These are phyloP conservation scores for Cliona cf. orientalis DNA, from an alignment of 37 sponge, comb jelly and placozoan genomes.

Conservation along the genomic window DNA sequence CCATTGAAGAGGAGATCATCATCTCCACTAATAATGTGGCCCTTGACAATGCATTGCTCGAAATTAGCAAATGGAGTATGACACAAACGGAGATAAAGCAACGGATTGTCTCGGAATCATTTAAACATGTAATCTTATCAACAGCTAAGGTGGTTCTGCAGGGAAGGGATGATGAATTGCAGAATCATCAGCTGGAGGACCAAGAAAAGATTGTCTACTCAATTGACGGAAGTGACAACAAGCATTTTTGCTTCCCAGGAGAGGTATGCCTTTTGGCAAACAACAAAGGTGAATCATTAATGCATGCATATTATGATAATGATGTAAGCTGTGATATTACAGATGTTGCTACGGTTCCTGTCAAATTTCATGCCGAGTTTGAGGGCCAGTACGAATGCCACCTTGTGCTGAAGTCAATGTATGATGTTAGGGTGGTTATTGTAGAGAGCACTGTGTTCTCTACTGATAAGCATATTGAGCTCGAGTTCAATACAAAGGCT, in stretches of 20 bases:
- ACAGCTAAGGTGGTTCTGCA: conserved; percentile 27
- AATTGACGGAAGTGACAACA: conserved; percentile 11
- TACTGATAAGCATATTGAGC: conserved; percentile 35
- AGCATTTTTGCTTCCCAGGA: conserved; percentile 34
- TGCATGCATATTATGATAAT: neutral
- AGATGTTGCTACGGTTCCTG: conserved; percentile 24
- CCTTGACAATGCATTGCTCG: conserved; percentile 51
- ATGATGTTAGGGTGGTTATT: conserved; percentile 74
- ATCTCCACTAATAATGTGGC: conserved; percentile 27
- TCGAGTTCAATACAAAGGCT: conserved; percentile 79
- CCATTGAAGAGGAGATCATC: conserved; percentile 43
- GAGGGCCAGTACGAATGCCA: conserved; percentile 75
- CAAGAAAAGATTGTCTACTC: conserved; percentile 12
- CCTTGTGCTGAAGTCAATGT: conserved; percentile 47
- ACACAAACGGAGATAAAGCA: conserved; percentile 41
- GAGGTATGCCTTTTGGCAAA: conserved; percentile 34
- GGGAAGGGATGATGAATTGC: neutral
- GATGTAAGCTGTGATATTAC: neutral
- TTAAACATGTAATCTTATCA: conserved; percentile 51
- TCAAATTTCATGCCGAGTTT: conserved; percentile 35
- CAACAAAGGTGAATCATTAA: neutral
- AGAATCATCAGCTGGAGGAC: neutral
- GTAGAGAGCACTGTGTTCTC: conserved; percentile 77
- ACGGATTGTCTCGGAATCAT: conserved; percentile 37
- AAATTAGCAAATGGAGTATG: conserved; percentile 50